A percentile compares a stretch with the other conserved stretches of the same genome.
phyloP scores from a whole-genome alignment of 2,888 invertebrate species.

The Steromphala cineraria region DNA sequence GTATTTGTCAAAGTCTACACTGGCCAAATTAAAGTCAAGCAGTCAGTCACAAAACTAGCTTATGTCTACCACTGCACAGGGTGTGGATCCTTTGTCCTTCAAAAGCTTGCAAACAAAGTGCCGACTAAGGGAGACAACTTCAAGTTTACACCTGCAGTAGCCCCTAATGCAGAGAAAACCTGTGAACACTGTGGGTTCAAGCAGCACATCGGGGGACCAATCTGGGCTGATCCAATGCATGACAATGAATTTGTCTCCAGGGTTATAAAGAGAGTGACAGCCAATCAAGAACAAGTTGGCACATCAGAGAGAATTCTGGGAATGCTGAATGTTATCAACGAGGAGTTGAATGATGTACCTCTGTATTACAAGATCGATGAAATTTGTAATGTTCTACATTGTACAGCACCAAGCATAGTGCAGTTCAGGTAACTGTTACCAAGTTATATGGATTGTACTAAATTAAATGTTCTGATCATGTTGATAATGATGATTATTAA shows the following conservation, averaged over 20 bases:
- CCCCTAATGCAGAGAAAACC: constrained; percentile 81
- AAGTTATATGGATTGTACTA: neutral
- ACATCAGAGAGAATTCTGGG: constrained; percentile 82
- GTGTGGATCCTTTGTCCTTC: constrained; percentile 87
- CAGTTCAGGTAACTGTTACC: constrained; percentile 79
- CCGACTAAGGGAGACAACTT: constrained; percentile 64
- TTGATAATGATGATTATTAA: too few relatives aligned
- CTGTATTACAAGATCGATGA: constrained; percentile 91
- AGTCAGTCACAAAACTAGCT: constrained; percentile 84
- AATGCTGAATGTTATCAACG: constrained; percentile 84
- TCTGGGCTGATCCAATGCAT: constrained; percentile 94
- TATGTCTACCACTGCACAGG: constrained; percentile 93
- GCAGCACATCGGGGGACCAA: constrained; percentile 91
- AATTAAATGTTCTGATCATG: too few relatives aligned
- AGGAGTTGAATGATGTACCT: constrained; percentile 88
- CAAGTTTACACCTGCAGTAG: constrained; percentile 84
- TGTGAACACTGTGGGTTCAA: constrained; percentile 87
- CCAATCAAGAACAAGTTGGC: constrained; percentile 77
- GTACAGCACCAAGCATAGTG: constrained; percentile 64
- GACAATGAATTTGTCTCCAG: constrained; percentile 84
- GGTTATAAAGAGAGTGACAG: constrained; percentile 78
- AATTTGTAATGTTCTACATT: constrained; percentile 84
- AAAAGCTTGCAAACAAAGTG: constrained; percentile 82
- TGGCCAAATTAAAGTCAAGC: constrained; percentile 90
- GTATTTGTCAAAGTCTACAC: constrained; percentile 91